phyloP scores from a whole-genome alignment of 2,888 invertebrate species.

The Spatulosminthurus flaviceps region DNA sequence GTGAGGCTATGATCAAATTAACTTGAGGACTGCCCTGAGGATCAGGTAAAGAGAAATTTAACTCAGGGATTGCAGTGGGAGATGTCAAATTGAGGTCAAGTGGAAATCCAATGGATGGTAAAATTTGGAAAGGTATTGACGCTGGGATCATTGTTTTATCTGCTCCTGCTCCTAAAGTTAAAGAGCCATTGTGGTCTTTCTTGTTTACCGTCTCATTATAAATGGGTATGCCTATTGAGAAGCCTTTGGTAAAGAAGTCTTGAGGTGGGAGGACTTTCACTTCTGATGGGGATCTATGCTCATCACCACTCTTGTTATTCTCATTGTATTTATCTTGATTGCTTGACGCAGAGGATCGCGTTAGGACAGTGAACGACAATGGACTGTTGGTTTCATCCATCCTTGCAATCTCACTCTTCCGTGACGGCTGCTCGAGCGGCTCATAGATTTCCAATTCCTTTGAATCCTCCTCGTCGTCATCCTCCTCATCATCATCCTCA shows the following conservation, averaged over 20 bases:
- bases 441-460: slow-evolving; percentile 45
- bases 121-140: not conserved
- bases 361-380: not conserved
- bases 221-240: slow-evolving; percentile 53
- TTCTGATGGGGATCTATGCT: slow-evolving; percentile 52
- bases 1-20: not conserved
- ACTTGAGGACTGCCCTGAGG: not conserved
- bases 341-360: not conserved
- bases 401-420: slow-evolving; percentile 22
- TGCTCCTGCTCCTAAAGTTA: no score
- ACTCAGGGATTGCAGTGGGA: not conserved
- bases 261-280: slow-evolving; percentile 59
- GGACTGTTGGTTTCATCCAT: not conserved
- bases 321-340: slow-evolving; percentile 1
- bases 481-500: not conserved
- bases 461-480: slow-evolving; percentile 1
- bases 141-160: no score
- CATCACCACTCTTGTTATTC: slow-evolving; percentile 29
- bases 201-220: slow-evolving; percentile 27
- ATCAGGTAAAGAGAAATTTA: not conserved
- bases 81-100: slow-evolving; percentile 36
- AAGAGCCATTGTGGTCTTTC: no score
- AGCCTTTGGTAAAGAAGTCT: slow-evolving; percentile 51
- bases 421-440: slow-evolving; percentile 20
- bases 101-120: slow-evolving; percentile 23